A percentile compares a stretch with the other conserved stretches of the same genome.
Conservation (phyloP, 2,113 vertebrate genomes). For the Thalassarche chlororhynchos region DNA sequence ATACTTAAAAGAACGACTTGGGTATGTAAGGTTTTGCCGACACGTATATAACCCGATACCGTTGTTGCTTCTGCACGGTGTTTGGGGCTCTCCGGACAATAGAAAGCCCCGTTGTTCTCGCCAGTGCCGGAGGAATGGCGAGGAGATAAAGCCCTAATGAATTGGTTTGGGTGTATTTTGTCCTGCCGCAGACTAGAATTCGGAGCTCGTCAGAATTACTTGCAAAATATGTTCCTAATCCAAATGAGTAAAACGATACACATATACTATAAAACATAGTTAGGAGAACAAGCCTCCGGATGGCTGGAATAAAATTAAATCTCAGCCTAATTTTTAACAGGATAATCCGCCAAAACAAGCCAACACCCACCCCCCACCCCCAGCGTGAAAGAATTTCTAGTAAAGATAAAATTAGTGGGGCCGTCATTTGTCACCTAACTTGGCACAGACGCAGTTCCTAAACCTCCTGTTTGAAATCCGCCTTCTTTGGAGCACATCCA, state of each 20-base stretch:
- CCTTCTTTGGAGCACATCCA: slow-evolving; percentile 65
- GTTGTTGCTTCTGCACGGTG: background rate
- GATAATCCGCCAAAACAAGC: slow-evolving; percentile 11
- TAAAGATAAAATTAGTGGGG: slow-evolving; percentile 54
- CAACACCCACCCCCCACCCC: background rate
- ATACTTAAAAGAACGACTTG: background rate
- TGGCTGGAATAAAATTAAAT: slow-evolving; percentile 19
- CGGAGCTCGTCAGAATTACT: background rate
- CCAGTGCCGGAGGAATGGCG: background rate
- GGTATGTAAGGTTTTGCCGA: background rate
- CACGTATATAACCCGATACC: background rate
- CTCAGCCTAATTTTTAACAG: slow-evolving; percentile 38
- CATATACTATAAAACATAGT: background rate
- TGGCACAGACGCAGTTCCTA: slow-evolving; percentile 44
- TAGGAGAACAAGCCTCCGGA: background rate
- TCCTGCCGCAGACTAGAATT: background rate
- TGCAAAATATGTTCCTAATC: slow-evolving; percentile 47
- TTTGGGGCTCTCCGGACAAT: background rate
- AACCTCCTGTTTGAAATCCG: slow-evolving; percentile 56
- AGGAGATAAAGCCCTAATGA: slow-evolving; percentile 18
- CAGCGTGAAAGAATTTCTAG: slow-evolving; percentile 44
- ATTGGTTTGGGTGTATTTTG: slow-evolving; percentile 26
- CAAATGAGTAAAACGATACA: slow-evolving; percentile 47
- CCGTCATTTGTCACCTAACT: slow-evolving; percentile 67
- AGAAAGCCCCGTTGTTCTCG: background rate